These are phyloP conservation scores for Scaptodrosophila latifasciaeformis DNA, from an alignment of 2,888 invertebrate species.

Conservation along the genomic window DNA sequence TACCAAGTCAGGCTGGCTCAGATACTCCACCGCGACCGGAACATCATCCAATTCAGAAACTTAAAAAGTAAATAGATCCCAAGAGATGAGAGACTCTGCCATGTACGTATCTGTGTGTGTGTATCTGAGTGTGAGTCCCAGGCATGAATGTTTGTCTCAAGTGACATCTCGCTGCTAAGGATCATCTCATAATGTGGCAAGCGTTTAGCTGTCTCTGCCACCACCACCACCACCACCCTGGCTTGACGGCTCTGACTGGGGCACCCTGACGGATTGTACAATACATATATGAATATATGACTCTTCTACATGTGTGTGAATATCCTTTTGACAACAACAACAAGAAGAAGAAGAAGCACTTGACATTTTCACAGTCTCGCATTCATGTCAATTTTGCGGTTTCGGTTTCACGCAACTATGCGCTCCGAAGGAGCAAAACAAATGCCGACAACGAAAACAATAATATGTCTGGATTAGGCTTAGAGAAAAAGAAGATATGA, in stretches of 20 bases:
- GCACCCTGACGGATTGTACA: slow-evolving; percentile 22
- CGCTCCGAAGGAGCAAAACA: too few relatives aligned
- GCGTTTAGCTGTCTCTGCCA: slow-evolving; percentile 55
- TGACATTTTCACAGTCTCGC: slow-evolving; percentile 69
- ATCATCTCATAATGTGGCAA: slow-evolving; percentile 71
- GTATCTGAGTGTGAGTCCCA: too few relatives aligned
- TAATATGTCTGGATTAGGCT: too few relatives aligned
- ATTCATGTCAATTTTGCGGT: slow-evolving; percentile 68
- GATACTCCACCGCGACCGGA: slow-evolving; percentile 30
- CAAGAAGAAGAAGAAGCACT: slow-evolving; percentile 30
- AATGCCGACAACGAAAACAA: too few relatives aligned
- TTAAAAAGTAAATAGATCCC: slow-evolving; percentile 71
- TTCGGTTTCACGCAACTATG: slow-evolving; percentile 61
- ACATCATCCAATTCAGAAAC: slow-evolving; percentile 70
- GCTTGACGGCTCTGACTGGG: slow-evolving; percentile 1
- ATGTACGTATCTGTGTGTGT: slow-evolving; percentile 7
- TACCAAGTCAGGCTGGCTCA: slow-evolving; percentile 3
- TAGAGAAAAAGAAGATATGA: too few relatives aligned
- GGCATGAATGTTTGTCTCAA: slow-evolving; percentile 59
- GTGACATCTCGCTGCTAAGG: slow-evolving; percentile 71
- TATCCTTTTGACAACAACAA: slow-evolving; percentile 23
- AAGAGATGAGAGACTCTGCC: slow-evolving; percentile 44
- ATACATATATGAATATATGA: background rate
- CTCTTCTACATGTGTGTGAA: background rate
- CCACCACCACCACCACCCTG: too few relatives aligned